These are phyloP conservation scores for Ecliptopera silaceata DNA, from an alignment of 2,888 invertebrate species.

Conservation along the genomic window DNA sequence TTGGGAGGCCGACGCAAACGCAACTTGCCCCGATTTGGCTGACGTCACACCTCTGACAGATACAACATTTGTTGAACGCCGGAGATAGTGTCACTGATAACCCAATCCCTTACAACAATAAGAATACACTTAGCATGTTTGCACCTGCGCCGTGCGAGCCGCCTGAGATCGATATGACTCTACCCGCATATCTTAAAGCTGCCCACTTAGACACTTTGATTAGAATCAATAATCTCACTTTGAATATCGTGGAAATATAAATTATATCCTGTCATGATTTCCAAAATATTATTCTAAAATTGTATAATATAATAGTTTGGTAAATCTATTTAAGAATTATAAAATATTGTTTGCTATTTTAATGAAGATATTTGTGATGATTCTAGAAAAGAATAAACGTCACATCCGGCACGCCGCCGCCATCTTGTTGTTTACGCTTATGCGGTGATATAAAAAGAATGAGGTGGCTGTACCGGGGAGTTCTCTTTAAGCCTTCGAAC, in stretches of 20 bases:
- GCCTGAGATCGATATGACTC: constrained; percentile 62
- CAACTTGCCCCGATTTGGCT: constrained; percentile 67
- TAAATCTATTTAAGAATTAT: too few relatives aligned
- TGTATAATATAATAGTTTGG: too few relatives aligned
- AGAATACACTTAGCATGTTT: constrained; percentile 82
- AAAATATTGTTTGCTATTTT: too few relatives aligned
- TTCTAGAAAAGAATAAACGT: too few relatives aligned
- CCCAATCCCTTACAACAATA: constrained; percentile 81
- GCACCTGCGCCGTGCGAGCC: constrained; percentile 76
- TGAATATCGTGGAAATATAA: constrained; percentile 36
- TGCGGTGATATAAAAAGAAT: too few relatives aligned
- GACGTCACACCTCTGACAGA: constrained; percentile 82
- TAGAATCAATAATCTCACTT: constrained; percentile 41
- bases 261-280: constrained; percentile 36
- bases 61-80: constrained; percentile 81
- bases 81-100: constrained; percentile 82
- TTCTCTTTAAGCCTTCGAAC: too few relatives aligned
- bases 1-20: constrained; percentile 52
- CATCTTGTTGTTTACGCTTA: too few relatives aligned
- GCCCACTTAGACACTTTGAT: constrained; percentile 42
- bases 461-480: too few relatives aligned
- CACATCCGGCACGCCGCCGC: too few relatives aligned
- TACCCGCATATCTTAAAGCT: constrained; percentile 60
- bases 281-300: too few relatives aligned
- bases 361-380: too few relatives aligned